Base-by-base conservation (phyloP, 2,797 vertebrate species). In the Heliangelus exortis region DNA sequence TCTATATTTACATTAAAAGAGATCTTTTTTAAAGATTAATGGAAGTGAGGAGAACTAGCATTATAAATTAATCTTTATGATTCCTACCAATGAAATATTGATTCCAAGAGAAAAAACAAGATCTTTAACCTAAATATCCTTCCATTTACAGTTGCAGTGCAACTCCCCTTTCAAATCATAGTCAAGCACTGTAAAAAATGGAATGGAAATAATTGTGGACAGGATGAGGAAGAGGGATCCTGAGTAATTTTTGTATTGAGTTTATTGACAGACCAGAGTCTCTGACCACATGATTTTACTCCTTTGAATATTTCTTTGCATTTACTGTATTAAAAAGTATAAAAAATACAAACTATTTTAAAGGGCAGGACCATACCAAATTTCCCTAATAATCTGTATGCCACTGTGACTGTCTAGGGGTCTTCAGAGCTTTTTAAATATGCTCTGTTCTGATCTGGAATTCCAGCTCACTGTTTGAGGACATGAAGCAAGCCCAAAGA, bases 41-140 rank as follows among this genome's bases (percentile, higher is more conserved):
- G 55, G 41, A 51, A 75, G 43, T 16, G 12, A 82, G 59, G 89
- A 76, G n/a, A 94, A 29, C 34, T 58, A 92, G 74, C 29, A 55
- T 17, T 51, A 48, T 20, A 73, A 93, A 93, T 53, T 22, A n/a
- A 68, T 59, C 23, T 71, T 79, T 48, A 67, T 39, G 5, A 8
- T 5, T 78, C 93, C 73, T 84, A 63, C 25, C 48, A 66, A 79
- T 63, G 33, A 94, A 86, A 90, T 73, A 94, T 6, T 71, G 45
- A 92, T 89, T 78, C 22, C 39, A 90, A 69, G 25, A 82, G 63
- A 89, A 84, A 91, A 78, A 0, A 12, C 7, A 22, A 43, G 5
- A 68, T 54, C 34, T 90, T 87, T 73, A 94, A 71, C 11, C 34
- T 84, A 87, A 82, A 47, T 73, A 84, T 28, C 36, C 43, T 94